A percentile compares a stretch with the other conserved stretches of the same genome.
Evolutionary conservation across 2,797 vertebrate species (phyloP).

Genomic region (Acipenser ruthenus): DNA sequence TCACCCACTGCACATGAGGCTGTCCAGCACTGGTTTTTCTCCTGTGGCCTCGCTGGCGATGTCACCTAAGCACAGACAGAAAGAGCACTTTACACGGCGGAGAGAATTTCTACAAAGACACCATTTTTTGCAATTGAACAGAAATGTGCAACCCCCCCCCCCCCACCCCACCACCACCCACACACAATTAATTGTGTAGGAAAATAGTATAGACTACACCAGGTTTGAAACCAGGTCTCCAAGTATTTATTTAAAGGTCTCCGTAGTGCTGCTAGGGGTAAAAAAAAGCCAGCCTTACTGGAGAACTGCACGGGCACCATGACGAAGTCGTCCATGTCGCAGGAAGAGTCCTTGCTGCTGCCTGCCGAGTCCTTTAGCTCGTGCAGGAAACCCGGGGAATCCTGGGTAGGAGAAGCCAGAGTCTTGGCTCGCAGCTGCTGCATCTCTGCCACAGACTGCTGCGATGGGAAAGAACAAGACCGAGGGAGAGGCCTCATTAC

Average conservation of each 20-base stretch:
- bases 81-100: background rate
- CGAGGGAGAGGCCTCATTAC: too few relatives aligned
- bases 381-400: constrained; percentile 58
- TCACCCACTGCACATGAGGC: constrained; percentile 82
- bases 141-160: too few relatives aligned
- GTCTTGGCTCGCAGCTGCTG: constrained; percentile 64
- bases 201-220: too few relatives aligned
- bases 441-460: constrained; percentile 76
- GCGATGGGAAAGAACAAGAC: background rate
- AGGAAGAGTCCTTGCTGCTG: constrained; percentile 83
- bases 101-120: too few relatives aligned
- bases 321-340: constrained; percentile 82
- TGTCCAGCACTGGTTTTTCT: constrained; percentile 67
- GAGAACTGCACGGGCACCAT: constrained; percentile 82
- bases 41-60: constrained; percentile 55
- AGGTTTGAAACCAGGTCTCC: too few relatives aligned
- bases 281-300: constrained; percentile 49
- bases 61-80: constrained; percentile 56
- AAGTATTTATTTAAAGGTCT: too few relatives aligned
- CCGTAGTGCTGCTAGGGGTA: background rate
- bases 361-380: constrained; percentile 67
- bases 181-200: too few relatives aligned
- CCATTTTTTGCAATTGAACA: too few relatives aligned
- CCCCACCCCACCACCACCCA: too few relatives aligned
- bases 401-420: constrained; percentile 63